phyloP scores from a whole-genome alignment of 2,888 invertebrate species.

The Cerceris ruficornis region DNA sequence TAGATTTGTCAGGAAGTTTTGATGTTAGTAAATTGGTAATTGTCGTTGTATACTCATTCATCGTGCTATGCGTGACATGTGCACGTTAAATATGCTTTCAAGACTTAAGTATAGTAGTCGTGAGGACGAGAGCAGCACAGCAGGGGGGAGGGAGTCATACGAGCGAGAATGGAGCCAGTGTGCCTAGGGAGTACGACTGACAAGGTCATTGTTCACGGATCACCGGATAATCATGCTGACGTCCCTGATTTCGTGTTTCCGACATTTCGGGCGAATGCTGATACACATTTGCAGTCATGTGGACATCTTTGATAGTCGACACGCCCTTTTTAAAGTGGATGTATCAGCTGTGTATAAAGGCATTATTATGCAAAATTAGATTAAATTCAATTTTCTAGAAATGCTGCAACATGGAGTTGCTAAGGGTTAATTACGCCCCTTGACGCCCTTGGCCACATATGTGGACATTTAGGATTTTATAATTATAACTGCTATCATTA shows the following conservation, averaged over 20 bases:
- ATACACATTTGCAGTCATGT: background rate
- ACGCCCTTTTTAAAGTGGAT: constrained; percentile 4
- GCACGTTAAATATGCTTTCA: too few species aligned
- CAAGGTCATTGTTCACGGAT: constrained; percentile 27
- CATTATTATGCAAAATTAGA: background rate
- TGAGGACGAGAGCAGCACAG: background rate
- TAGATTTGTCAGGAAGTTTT: too few species aligned
- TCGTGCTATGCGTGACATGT: too few species aligned
- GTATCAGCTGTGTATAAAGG: background rate
- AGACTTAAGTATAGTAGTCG: too few species aligned
- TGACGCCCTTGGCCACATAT: too few species aligned
- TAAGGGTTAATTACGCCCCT: too few species aligned
- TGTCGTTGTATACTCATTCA: too few species aligned
- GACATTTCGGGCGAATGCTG: background rate
- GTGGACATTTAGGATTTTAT: too few species aligned
- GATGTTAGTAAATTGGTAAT: too few species aligned
- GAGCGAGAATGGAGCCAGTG: background rate
- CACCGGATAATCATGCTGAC: constrained; percentile 22
- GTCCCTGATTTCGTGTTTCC: constrained; percentile 14
- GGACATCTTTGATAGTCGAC: background rate
- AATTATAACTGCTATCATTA: too few species aligned
- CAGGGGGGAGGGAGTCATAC: background rate
- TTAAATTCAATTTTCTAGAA: too few species aligned
- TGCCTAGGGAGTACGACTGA: background rate
- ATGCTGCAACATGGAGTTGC: too few species aligned